Evolutionary conservation across 2,797 vertebrate species (phyloP), one percentile per base, ranked within the genome.

Genomic region (Crocodylus rhombifer): DNA sequence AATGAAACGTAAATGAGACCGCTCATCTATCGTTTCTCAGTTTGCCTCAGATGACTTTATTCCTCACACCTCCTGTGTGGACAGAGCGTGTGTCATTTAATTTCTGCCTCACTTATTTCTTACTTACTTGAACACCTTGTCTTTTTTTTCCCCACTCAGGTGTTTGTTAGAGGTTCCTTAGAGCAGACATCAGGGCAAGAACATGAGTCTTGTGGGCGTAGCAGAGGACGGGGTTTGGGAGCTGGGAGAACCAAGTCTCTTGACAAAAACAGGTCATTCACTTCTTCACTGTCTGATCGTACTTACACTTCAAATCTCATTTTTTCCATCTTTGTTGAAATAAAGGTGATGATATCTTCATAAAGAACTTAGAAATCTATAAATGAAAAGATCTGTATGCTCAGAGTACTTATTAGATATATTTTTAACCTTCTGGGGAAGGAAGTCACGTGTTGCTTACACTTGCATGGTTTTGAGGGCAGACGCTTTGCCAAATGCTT

Each of bases 291-390:
- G 58, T 62, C 33, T 78, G 33, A 65, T 80, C 0, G 0, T 82
- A 36, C 56, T 92, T n/a, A 61, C n/a, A 18, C 84, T 86, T 56
- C 71, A 36, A 61, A 67, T 14, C 36, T 78, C 2, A 56, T 90
- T 87, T 84, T 78, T 56, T 78, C 80, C 6, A 86, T 91, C 84
- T 77, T 11, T 90, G 51, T 86, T 67, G 26, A 73, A 90, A 83
- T 51, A 79, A 80, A 92, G 93, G 56, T 76, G 89, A 0, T 33
- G 0, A 73, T 51, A 73, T 51, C 36, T 26, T 51, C 69, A 51
- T 51, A 28, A 55, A 90, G 74, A 94, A 51, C 69, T 89, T 95
- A 89, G 90, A 88, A 36, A 79, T 89, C 58, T 91, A 83, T 91
- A 89, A 87, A 62, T 88, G 88, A 82, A 93, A 91, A 88, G 30